Evolutionary conservation across 2,888 invertebrate genomes (phyloP).

Genomic region (Microplitis deprimator): DNA sequence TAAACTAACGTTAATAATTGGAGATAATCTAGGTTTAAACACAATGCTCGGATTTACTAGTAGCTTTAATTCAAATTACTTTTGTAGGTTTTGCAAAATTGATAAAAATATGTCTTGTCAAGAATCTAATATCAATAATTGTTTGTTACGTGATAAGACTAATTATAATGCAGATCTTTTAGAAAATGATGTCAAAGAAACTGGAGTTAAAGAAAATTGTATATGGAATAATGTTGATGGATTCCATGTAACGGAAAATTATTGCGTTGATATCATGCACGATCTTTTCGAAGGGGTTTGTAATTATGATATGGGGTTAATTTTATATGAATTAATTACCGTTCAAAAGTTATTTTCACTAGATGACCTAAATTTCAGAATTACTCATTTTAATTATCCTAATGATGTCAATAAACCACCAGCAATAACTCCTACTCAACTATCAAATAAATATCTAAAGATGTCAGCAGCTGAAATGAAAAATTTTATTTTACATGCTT

Average conservation of each 20-base stretch:
- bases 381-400: constrained; percentile 12
- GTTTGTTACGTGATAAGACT: constrained; percentile 1
- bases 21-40: constrained; percentile 38
- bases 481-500: constrained; percentile 12
- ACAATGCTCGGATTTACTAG: background rate
- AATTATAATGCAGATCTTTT: constrained; percentile 1
- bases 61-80: background rate
- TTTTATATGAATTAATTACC: constrained; percentile 1
- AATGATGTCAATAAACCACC: constrained; percentile 17
- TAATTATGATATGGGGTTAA: background rate
- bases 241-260: constrained; percentile 10
- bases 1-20: constrained; percentile 27
- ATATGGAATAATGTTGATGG: background rate
- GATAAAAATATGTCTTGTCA: background rate
- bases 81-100: constrained; percentile 19
- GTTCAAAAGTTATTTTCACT: constrained; percentile 1
- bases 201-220: background rate
- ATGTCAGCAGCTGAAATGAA: constrained; percentile 28
- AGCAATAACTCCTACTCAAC: background rate
- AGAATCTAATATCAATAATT: background rate
- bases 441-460: background rate
- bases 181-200: background rate
- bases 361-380: constrained; percentile 5
- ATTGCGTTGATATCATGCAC: constrained; percentile 15
- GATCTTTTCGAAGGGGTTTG: constrained; percentile 14